Evolutionary conservation across 2,888 invertebrate species (phyloP), one percentile per base, ranked within the genome.

Genomic region (Diploptera punctata): DNA sequence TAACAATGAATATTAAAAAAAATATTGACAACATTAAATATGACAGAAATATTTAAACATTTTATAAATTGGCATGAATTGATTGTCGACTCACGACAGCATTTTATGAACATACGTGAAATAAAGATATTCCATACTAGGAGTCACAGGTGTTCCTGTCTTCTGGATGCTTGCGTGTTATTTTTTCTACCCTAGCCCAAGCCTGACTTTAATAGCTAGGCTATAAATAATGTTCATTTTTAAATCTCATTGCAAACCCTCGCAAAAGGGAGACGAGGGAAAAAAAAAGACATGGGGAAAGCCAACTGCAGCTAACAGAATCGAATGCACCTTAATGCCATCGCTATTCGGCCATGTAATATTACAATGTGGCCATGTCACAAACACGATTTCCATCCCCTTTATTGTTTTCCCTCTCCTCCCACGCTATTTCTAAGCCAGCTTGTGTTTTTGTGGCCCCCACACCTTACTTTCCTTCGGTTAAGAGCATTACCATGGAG

Each of bases 161-260:
- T 19, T 1, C 49, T 49, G 54, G 10, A 18, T 54, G 24, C 26
- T 10, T 21, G 54, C 9, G 29, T 21, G 7, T 21, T 52, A 21
- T 52, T 52, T 52, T 52, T 52, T 21, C 52, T 21, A 10, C 21
- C 29, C 3, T 3, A 26, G 54, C 10, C n/a, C n/a, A n/a, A 61
- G 61, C 16, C 43, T 65, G 65, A 65, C 43, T 44, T 65, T 65
- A 65, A 65, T 65, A 26, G 65, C 26, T 7, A 16, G 21, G 65
- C 43, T 24, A 44, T 65, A 65, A 65, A 65, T 65, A 65, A 65
- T 44, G n/a, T 24, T 65, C 65, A 65, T 33, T 61, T 61, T 54
- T 26, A 19, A 54, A 54, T 54, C 29, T 54, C 26, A 54, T 26
- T 54, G 54, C 54, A 54, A 54, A 26, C 26, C 54, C 26, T 16